These are phyloP conservation scores for Myripristis jacobus DNA, from an alignment of 2,797 vertebrate genomes.

Conservation along the genomic window DNA sequence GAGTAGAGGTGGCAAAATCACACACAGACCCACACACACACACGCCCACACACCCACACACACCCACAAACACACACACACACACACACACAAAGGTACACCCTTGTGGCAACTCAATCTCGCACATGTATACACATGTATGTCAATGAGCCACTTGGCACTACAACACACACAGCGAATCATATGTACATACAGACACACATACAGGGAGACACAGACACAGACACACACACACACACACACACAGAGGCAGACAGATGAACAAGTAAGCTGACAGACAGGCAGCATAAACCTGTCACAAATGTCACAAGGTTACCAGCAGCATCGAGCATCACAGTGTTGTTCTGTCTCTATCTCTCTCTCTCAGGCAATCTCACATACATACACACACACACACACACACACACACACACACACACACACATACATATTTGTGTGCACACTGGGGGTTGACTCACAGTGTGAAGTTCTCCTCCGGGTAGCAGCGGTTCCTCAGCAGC, in stretches of 20 bases:
- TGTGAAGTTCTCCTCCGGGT: constrained; percentile 85
- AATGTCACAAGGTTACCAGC: no score
- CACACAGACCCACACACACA: not conserved
- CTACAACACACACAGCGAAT: no score
- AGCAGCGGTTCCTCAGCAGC: constrained; percentile 90
- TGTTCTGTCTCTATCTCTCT: no score
- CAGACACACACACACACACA: no score
- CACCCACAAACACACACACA: no score
- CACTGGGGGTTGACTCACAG: constrained; percentile 76
- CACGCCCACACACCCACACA: no score
- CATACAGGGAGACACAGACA: not conserved
- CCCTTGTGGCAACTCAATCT: no score
- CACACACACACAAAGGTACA: not conserved
- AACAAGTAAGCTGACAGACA: not conserved
- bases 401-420: constrained; percentile 17
- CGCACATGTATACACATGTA: no score
- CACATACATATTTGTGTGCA: not conserved
- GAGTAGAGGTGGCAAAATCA: constrained; percentile 24
- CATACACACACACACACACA: constrained; percentile 17
- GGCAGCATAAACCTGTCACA: no score
- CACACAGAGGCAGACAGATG: not conserved
- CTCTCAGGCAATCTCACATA: not conserved
- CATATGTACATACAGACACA: constrained; percentile 8
- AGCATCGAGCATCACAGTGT: no score
- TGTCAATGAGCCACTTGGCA: no score